These are phyloP conservation scores for Imbricaverruca yamaguchii DNA, from an alignment of 2,888 invertebrate genomes.

Conservation along the genomic window DNA sequence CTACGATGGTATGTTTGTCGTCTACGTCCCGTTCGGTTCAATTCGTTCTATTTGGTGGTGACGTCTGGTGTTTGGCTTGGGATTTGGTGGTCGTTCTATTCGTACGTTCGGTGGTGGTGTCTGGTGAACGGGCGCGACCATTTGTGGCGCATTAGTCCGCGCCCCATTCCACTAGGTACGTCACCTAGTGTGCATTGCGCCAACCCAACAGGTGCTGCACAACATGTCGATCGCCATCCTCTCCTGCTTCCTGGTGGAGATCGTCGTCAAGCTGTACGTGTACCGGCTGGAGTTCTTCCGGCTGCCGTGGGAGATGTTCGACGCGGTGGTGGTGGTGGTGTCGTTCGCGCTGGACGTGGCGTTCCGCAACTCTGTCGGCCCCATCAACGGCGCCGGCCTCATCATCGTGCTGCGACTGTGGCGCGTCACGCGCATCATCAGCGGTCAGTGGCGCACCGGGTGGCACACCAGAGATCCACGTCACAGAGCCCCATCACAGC, in stretches of 20 bases:
- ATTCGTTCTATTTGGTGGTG: too few species aligned
- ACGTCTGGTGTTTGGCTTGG: too few species aligned
- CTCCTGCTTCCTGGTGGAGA: conserved; percentile 41
- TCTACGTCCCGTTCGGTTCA: too few species aligned
- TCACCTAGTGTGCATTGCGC: neutral
- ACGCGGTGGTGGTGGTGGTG: conserved; percentile 42
- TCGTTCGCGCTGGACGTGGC: conserved; percentile 43
- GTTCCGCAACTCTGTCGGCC: conserved; percentile 38
- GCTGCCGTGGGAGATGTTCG: conserved; percentile 43
- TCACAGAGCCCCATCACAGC: too few species aligned
- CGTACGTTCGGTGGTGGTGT: too few species aligned
- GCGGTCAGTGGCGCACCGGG: conserved; percentile 39
- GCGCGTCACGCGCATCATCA: conserved; percentile 43
- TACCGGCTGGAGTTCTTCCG: conserved; percentile 41
- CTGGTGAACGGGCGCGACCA: too few species aligned
- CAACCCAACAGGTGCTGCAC: conserved; percentile 38
- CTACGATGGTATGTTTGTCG: too few species aligned
- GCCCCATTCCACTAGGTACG: neutral
- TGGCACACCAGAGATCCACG: too few species aligned
- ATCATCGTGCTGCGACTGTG: conserved; percentile 43
- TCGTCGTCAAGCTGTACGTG: conserved; percentile 40
- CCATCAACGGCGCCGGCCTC: conserved; percentile 40
- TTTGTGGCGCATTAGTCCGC: neutral
- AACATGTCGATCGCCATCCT: conserved; percentile 41
- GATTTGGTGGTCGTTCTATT: too few species aligned